Percentiles rank a stretch among this genome's conserved stretches.
phyloP scores from a whole-genome alignment of 2,888 invertebrate species.

The Lissonota sp. region DNA sequence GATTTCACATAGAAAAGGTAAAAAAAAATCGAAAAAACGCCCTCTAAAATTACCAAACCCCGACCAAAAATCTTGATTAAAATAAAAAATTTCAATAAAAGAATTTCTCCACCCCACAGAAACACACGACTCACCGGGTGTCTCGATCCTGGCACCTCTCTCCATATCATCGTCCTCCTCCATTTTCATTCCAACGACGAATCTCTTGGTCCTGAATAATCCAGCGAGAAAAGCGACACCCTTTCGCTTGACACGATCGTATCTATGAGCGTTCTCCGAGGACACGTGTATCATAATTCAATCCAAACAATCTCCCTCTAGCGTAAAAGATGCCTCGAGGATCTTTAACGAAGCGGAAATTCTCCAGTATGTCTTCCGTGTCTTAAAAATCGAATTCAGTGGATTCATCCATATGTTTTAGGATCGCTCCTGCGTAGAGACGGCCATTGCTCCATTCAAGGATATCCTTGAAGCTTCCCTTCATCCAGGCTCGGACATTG shows the following conservation, averaged over 20 bases:
- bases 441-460: constrained; percentile 32
- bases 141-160: constrained; percentile 78
- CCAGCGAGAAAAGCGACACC: constrained; percentile 79
- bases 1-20: no score
- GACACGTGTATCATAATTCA: constrained; percentile 81
- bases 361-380: not conserved
- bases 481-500: constrained; percentile 52
- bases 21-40: no score
- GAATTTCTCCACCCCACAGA: not conserved
- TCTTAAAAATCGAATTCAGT: constrained; percentile 1
- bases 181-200: constrained; percentile 81
- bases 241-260: constrained; percentile 81
- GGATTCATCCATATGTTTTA: constrained; percentile 44
- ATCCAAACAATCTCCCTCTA: not conserved
- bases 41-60: no score
- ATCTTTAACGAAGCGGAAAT: not conserved
- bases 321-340: not conserved
- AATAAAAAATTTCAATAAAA: not conserved
- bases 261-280: constrained; percentile 78
- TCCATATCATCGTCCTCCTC: constrained; percentile 81
- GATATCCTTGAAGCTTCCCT: constrained; percentile 14
- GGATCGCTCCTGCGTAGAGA: constrained; percentile 19
- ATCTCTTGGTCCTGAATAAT: constrained; percentile 78
- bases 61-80: not conserved
- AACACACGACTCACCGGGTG: constrained; percentile 75